phyloP scores from a whole-genome alignment of 2,888 invertebrate species.

The Pollenia amentaria region DNA sequence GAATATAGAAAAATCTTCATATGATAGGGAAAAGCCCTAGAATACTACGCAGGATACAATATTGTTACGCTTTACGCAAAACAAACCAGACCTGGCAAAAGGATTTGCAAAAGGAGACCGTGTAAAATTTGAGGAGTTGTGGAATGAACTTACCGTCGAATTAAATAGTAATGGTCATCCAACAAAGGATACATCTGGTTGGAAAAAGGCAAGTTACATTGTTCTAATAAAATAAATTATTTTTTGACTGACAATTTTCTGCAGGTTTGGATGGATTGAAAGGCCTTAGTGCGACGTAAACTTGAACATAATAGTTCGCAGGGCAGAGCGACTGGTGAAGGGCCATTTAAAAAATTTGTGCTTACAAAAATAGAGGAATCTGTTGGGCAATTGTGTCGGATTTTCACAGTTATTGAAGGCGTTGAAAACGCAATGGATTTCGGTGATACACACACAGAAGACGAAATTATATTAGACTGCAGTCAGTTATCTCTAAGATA shows the following conservation, averaged over 20 bases:
- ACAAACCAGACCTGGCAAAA: constrained; percentile 25
- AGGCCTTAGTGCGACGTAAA: constrained; percentile 9
- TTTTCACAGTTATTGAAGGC: constrained; percentile 37
- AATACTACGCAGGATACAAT: constrained; percentile 10
- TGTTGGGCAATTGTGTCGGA: constrained; percentile 36
- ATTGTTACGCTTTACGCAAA: constrained; percentile 39
- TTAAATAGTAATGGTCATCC: constrained; percentile 39
- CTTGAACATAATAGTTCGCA: constrained; percentile 24
- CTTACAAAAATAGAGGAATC: constrained; percentile 39
- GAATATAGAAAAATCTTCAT: not conserved
- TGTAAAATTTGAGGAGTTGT: constrained; percentile 16
- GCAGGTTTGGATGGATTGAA: constrained; percentile 25
- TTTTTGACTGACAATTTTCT: constrained; percentile 15
- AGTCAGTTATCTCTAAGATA: not conserved
- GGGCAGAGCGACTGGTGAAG: constrained; percentile 35
- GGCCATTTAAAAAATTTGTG: constrained; percentile 29
- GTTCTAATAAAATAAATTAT: constrained; percentile 9
- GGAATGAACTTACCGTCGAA: constrained; percentile 30
- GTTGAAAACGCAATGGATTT: constrained; percentile 14
- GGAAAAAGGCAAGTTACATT: constrained; percentile 36
- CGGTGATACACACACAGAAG: constrained; percentile 1
- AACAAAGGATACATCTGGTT: constrained; percentile 31
- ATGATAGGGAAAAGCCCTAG: constrained; percentile 11
- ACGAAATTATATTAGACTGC: not conserved
- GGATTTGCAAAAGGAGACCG: constrained; percentile 35